These are phyloP conservation scores for Lithophane semibrunnea DNA, from an alignment of 2,888 invertebrate genomes.

Conservation along the genomic window DNA sequence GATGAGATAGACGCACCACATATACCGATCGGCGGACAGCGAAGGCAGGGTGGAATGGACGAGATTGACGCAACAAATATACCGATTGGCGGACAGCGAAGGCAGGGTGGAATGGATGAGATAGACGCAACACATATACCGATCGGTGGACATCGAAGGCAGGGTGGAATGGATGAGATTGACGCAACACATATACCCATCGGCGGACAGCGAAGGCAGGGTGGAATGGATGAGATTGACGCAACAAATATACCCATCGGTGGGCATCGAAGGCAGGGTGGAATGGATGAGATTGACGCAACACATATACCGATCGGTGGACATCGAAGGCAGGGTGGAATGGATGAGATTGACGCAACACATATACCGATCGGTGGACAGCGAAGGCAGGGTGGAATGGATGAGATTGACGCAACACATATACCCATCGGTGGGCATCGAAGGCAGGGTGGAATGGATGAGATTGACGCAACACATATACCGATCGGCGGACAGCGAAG, in stretches of 20 bases:
- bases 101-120: background rate
- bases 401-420: no score
- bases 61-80: background rate
- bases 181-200: no score
- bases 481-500: background rate
- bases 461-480: background rate
- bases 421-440: no score
- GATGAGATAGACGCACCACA: background rate
- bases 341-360: background rate
- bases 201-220: no score
- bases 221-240: no score
- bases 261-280: background rate
- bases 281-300: slow-evolving; percentile 1
- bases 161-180: no score
- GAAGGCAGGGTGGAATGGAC: background rate
- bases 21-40: background rate
- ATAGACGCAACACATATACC: no score
- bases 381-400: no score
- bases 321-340: background rate
- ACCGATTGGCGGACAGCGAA: background rate
- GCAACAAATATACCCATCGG: no score
- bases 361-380: no score
- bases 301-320: no score
- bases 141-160: no score
- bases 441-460: slow-evolving; percentile 2